phyloP scores from a whole-genome alignment of 1,140 invertebrate species.

The Drosophila melanica region DNA sequence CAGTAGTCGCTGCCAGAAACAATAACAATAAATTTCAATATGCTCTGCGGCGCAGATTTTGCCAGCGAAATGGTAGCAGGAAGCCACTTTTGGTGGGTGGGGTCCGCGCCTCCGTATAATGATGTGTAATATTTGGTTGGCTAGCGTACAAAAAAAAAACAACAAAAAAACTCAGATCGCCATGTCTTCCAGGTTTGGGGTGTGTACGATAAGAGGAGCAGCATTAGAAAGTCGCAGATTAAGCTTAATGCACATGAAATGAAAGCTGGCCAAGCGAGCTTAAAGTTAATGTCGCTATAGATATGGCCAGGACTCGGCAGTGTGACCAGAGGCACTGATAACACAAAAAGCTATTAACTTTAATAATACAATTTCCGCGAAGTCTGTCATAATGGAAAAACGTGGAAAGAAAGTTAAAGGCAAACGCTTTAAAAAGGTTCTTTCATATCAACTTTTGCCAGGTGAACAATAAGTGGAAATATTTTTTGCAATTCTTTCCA shows the following conservation, averaged over 20 bases:
- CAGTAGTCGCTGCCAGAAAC: slow-evolving; percentile 71
- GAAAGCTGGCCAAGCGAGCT: slow-evolving; percentile 34
- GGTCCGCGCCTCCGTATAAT: slow-evolving; percentile 39
- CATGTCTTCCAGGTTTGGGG: slow-evolving; percentile 6
- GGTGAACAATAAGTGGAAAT: no score
- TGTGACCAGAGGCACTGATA: slow-evolving; percentile 12
- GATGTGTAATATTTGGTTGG: slow-evolving; percentile 48
- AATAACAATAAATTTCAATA: slow-evolving; percentile 72
- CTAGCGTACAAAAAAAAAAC: neutral
- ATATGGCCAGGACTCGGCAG: slow-evolving; percentile 17
- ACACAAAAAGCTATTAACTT: slow-evolving; percentile 7
- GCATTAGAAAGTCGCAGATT: slow-evolving; percentile 49
- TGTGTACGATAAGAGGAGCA: slow-evolving; percentile 16
- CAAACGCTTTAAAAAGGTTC: neutral
- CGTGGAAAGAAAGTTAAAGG: neutral
- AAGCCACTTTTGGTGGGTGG: slow-evolving; percentile 32
- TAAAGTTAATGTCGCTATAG: slow-evolving; percentile 38
- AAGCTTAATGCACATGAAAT: slow-evolving; percentile 41
- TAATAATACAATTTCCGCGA: slow-evolving; percentile 5
- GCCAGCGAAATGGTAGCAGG: slow-evolving; percentile 29
- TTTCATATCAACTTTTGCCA: neutral
- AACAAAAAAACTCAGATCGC: slow-evolving; percentile 2
- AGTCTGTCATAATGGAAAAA: neutral
- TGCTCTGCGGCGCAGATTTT: slow-evolving; percentile 11
- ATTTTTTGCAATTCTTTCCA: no score